These are phyloP conservation scores for Heterotis niloticus DNA, from an alignment of 2,113 vertebrate species.

Conservation along the genomic window DNA sequence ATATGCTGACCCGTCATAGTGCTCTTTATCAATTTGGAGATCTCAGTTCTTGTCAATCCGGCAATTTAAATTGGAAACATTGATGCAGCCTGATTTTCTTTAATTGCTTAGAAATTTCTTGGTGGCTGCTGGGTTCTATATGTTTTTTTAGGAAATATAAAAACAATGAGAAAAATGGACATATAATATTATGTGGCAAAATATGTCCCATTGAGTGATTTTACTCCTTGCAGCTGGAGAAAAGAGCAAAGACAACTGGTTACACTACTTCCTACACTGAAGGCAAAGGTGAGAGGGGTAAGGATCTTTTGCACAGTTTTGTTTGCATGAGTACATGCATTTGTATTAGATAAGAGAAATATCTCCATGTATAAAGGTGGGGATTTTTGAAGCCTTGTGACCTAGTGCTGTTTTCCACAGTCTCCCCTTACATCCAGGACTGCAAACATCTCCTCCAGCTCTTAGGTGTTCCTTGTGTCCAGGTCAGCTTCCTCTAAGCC, in stretches of 20 bases:
- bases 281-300: constrained; percentile 46
- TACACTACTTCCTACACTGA: constrained; percentile 34
- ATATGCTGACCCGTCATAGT: too few relatives aligned
- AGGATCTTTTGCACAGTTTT: too few relatives aligned
- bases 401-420: constrained; percentile 34
- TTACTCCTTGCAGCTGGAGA: constrained; percentile 54
- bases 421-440: constrained; percentile 52
- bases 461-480: constrained; percentile 68
- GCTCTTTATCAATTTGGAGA: too few relatives aligned
- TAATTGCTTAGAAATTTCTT: too few relatives aligned
- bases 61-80: too few relatives aligned
- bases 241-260: constrained; percentile 56
- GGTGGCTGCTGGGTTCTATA: too few relatives aligned
- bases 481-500: constrained; percentile 45
- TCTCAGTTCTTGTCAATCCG: too few relatives aligned
- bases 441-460: constrained; percentile 55
- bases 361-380: background rate
- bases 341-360: background rate
- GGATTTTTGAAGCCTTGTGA: background rate
- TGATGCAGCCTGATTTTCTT: too few relatives aligned
- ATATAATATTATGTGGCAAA: too few relatives aligned
- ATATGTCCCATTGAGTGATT: too few relatives aligned
- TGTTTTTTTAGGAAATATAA: too few relatives aligned
- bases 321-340: background rate
- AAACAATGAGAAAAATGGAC: too few relatives aligned